Evolutionary conservation across 2,888 invertebrate species (phyloP), one percentile per base, ranked within the genome.

Genomic region (Callimorpha dominula): DNA sequence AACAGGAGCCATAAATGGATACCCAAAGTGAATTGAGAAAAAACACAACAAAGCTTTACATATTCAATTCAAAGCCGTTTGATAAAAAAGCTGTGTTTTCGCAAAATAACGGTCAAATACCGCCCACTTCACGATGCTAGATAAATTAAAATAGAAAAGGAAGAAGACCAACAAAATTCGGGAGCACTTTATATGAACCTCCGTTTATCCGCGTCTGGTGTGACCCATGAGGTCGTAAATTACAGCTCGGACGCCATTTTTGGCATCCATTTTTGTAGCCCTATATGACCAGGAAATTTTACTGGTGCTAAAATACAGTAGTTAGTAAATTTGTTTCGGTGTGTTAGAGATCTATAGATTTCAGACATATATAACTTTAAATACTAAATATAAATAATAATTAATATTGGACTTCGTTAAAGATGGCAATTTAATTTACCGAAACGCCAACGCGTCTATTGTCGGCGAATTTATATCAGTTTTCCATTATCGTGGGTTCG

Each of bases 81-180:
- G 57, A 40, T 76, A 72, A 74, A 8, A 46, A 78, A 75, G 77
- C 78, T 74, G 73, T 80, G 80, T 85, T 84, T 80, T 81, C 81
- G 74, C 68, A 77, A 79, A 81, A 83, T 80, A 83, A 80, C 78
- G 76, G 71, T 62, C 68, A 69, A 80, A 85, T 77, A 81, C 85
- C 86, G 81, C 87, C 88, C 86, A 87, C 85, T 85, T 80, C 76
- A 74, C 83, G 84, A 81, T 81, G 85, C 88, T 88, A 88, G 87
- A 91, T 91, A 91, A 91, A 90, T 91, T 90, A 87, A 88, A 88
- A 88, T 87, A 85, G 88, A 90, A 88, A 88, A 81, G 69, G 67
- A 63, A 65, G 57, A 72, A 75, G 73, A 79, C 78, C 81, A 77
- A 82, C 80, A 79, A 86, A 90, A 89, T 87, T 89, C 85, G 83